Evolutionary conservation across 2,888 invertebrate genomes (phyloP), one percentile per base, ranked within the genome.

Genomic region (Macrosoma leucophasiata): DNA sequence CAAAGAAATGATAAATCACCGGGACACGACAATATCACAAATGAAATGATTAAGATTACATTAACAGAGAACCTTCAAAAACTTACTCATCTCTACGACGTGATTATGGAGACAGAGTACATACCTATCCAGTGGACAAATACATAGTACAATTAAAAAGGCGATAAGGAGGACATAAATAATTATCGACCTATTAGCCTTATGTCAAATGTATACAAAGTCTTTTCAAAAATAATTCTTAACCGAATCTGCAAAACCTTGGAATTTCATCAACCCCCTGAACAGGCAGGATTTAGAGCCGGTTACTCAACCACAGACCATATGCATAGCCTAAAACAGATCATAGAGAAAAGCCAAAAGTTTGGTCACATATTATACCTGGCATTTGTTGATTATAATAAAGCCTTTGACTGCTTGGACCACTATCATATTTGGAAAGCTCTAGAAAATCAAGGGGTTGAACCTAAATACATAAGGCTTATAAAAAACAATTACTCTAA

Each of bases 361-460:
- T 20, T 19, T 10, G 24, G 24, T 13, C 9, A 13, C 6, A 12
- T 7, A 10, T 11, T 20, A 9, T 20, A 20, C 20, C n/a, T n/a
- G n/a, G n/a, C n/a, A n/a, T n/a, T n/a, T n/a, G n/a, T n/a, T n/a
- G n/a, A n/a, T n/a, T n/a, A 20, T 20, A 3, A 3, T n/a, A 35
- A 35, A 26, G 15, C 34, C 5, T 39, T 33, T 7, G 40, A 40
- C 12, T 28, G 19, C 4, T 12, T 28, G 4, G 11, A 28, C 10
- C 19, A 28, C 8, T 11, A 28, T 12, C 19, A 11, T 11, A 10
- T 28, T 11, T 28, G 28, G 28, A 19, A 18, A 13, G 20, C 28
- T 8, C 19, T 28, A 18, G 19, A 11, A 11, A 18, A 19, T 12
- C 28, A 28, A 10, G 28, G 28, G 10, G 19, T n/a, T 28, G n/a